Conservation (phyloP, 2,113 vertebrate genomes). For the Catharus bicknelli region DNA sequence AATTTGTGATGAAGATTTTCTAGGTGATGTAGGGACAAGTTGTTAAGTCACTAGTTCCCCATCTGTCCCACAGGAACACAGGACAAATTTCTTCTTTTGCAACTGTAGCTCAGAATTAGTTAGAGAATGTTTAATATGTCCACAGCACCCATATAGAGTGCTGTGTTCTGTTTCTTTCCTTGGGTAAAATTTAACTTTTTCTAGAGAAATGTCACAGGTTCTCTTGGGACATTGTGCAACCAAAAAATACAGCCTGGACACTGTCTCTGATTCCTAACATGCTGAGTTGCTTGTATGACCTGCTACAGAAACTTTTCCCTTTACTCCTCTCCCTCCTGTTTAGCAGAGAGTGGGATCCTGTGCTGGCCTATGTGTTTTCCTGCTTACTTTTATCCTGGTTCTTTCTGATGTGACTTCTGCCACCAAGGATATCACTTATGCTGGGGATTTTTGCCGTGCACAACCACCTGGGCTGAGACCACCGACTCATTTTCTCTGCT, state of each 20-base stretch:
- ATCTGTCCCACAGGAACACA: not conserved
- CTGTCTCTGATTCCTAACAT: not conserved
- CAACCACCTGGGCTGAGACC: not conserved
- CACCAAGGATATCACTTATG: not conserved
- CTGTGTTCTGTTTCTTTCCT: not conserved
- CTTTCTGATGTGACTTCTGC: not conserved
- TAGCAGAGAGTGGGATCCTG: not conserved
- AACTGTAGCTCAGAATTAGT: not conserved
- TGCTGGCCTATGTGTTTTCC: not conserved
- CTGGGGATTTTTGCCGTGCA: not conserved
- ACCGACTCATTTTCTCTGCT: not conserved
- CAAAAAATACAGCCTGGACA: not conserved
- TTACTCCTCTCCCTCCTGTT: rapidly evolving
- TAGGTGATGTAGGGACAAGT: not conserved
- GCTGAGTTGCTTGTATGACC: rapidly evolving
- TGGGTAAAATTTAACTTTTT: not conserved
- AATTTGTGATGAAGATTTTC: not conserved
- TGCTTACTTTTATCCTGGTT: not conserved
- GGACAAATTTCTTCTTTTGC: not conserved
- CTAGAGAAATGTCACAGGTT: not conserved
- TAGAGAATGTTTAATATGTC: not conserved
- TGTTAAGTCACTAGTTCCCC: not conserved
- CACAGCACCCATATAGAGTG: not conserved
- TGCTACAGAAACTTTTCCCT: not conserved
- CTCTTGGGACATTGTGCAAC: not conserved